These are phyloP conservation scores for Drosophila bocki DNA, from an alignment of 1,140 invertebrate species.

Conservation along the genomic window DNA sequence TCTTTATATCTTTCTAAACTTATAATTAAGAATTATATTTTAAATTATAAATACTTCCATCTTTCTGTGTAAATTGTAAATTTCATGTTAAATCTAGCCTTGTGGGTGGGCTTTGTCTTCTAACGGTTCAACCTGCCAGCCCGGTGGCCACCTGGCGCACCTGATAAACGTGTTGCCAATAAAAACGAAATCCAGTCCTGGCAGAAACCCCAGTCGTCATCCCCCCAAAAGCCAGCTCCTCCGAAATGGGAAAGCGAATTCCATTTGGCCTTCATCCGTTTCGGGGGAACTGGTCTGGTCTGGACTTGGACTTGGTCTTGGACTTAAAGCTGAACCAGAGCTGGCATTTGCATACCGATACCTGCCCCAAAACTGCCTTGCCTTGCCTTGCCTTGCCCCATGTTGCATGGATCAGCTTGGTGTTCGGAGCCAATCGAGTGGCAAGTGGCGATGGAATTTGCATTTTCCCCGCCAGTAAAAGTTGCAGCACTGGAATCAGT, in stretches of 20 bases:
- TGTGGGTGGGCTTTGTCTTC: slow-evolving; percentile 32
- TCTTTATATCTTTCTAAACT: background rate
- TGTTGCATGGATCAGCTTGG: slow-evolving; percentile 23
- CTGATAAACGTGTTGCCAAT: slow-evolving; percentile 73
- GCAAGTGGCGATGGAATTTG: slow-evolving; percentile 35
- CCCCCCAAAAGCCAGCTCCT: slow-evolving; percentile 22
- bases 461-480: slow-evolving; percentile 49
- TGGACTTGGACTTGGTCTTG: background rate
- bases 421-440: slow-evolving; percentile 1
- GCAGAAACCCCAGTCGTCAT: background rate
- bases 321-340: slow-evolving; percentile 8
- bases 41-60: background rate
- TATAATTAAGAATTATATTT: background rate
- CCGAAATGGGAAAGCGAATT: slow-evolving; percentile 75
- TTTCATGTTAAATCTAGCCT: background rate
- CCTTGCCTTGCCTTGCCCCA: slow-evolving; percentile 48
- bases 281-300: slow-evolving; percentile 44
- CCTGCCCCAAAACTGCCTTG: slow-evolving; percentile 31
- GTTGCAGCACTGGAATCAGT: slow-evolving; percentile 26
- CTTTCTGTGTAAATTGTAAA: background rate
- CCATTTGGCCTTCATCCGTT: slow-evolving; percentile 57
- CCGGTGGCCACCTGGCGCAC: slow-evolving; percentile 15
- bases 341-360: slow-evolving; percentile 59
- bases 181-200: slow-evolving; percentile 71
- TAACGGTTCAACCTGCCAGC: slow-evolving; percentile 40